Base-by-base conservation (phyloP, 2,888 invertebrate genomes). In the Buathra laborator region DNA sequence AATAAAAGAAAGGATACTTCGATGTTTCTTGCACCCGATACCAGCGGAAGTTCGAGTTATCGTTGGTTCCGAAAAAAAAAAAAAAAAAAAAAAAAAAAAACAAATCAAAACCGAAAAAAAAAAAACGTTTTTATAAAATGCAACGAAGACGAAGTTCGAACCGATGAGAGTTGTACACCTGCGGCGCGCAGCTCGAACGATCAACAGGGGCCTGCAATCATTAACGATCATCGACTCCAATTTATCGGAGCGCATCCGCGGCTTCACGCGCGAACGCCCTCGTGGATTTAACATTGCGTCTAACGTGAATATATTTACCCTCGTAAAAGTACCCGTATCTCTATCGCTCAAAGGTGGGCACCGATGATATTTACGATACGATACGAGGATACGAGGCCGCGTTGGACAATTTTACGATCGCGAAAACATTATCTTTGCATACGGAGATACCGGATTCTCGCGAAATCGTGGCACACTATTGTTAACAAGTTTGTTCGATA, bases 241-340 rank as follows among this genome's bases (percentile, higher is more conserved):
- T 78, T 78, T 83, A 83, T 83, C 83, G 83, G 72, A 83, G 83
- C 83, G 83, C 67, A 72, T 74, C 77, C 72, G 51, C 51, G 14
- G 67, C 77, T 74, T 78, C 77, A 83, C 78, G 83, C 72, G 19
- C 78, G 67, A 83, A 83, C 78, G 77, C 83, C 67, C 76, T 37
- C 64, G 70, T 43, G 64, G 29, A 81, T 76, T 76, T 48, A 81
- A 43, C 75, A 48, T 59, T 53, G 37, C 66, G 66, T 51, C 70
- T 70, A 43, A 29, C 10, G 12, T 43, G 37, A 79, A 71, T 79
- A 71, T 79, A 62, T 71, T 79, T 79, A 64, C 71, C 48, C 51
- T 72, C 79, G 79, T 68, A 71, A 78, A 68, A 71, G 64, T 24
- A 43, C 10, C 29, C 71, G 71, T 3, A 64, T 59, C 53, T 10